Evolutionary conservation across 2,113 vertebrate genomes (phyloP), one percentile per base, ranked within the genome.

Genomic region (Pontoporia blainvillei): DNA sequence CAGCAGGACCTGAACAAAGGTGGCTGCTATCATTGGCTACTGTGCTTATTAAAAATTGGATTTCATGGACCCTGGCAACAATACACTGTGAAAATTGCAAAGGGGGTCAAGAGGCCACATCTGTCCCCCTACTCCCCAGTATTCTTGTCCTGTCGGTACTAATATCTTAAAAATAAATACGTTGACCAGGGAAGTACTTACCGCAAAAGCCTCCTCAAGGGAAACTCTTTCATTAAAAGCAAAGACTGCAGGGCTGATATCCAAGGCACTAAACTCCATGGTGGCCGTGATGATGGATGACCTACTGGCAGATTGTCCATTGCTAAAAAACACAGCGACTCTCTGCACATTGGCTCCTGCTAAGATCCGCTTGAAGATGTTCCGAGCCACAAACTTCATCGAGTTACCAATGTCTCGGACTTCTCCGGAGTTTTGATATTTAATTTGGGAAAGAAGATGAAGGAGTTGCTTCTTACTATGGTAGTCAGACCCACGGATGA

Each of bases 361-460:
- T 25, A 98, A 89, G 0, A 98, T 97, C 0, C 99, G 98, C 91
- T 99, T 99, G 93, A 99, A 99, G 61, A 99, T 71, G 18, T 99
- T 98, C 81, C 98, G 98, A 36, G 98, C 99, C 90, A 99, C 99
- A 8, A 98, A 99, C 94, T 98, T 98, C 99, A 99, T 99, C 5
- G 98, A 96, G 1, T 95, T 93, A 2, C 99, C 99, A 46, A 99
- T 97, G 12, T 99, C 96, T 1, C 96, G 98, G 2, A 13, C 61
- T 81, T 96, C 97, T 34, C 96, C 44, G 0, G 99, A 98, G 61
- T 90, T 97, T 93, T 98, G 98, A 52, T 98, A 98, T 44, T 98
- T 95, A 52, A 99, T 98, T 67, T 98, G 98, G 44, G 94, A 98
- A 15, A 99, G 98, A 0, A 96, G 97, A 3, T 99, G 98, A 1